These are phyloP conservation scores for Strongylocentrotus purpuratus DNA, from an alignment of 35 echinoderm and acorn worm species.

Conservation along the genomic window DNA sequence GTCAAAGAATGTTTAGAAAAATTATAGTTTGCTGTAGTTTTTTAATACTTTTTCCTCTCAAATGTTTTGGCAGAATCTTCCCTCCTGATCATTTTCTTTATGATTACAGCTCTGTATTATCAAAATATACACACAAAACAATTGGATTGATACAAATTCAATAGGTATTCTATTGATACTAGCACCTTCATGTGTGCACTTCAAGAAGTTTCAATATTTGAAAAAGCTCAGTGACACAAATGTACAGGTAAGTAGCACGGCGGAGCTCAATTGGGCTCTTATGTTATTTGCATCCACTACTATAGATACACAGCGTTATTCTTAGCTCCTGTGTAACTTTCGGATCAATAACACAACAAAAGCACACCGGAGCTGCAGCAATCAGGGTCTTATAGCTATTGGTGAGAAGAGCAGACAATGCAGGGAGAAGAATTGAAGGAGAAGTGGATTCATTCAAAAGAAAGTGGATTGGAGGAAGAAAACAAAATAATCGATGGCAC, in stretches of 20 bases:
- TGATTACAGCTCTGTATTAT: too few species aligned
- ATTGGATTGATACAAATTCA: too few species aligned
- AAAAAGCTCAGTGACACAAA: too few species aligned
- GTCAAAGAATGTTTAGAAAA: too few species aligned
- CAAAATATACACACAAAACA: too few species aligned
- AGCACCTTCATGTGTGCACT: too few species aligned
- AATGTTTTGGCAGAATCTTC: too few species aligned
- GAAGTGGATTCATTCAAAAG: neutral
- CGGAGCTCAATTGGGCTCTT: neutral
- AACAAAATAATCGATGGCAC: neutral
- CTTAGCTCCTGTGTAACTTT: neutral
- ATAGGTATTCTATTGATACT: too few species aligned
- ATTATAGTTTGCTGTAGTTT: too few species aligned
- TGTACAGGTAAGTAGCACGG: neutral
- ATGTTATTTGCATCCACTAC: neutral
- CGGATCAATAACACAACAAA: neutral
- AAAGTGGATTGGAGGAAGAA: neutral
- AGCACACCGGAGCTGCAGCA: neutral
- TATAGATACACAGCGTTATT: neutral
- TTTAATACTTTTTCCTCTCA: too few species aligned
- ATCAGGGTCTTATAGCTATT: neutral
- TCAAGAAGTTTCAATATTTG: too few species aligned
- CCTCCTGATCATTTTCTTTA: too few species aligned
- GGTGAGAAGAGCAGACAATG: neutral
- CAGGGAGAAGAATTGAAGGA: neutral